phyloP scores from a whole-genome alignment of 2,113 vertebrate species.

The Leptobrachium leishanense region DNA sequence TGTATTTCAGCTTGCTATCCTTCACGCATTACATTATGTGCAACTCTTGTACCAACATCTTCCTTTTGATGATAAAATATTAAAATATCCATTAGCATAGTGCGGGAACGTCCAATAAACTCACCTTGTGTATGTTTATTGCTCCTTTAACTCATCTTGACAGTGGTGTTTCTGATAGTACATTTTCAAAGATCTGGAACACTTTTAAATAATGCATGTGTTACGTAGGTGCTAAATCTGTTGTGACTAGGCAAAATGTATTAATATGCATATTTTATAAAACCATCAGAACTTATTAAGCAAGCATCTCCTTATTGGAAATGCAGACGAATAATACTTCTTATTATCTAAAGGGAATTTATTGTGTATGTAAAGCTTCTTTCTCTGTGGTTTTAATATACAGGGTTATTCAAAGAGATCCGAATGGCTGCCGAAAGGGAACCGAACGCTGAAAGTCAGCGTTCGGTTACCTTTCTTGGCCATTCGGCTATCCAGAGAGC shows the following conservation, averaged over 20 bases:
- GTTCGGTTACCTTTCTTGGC: too few species aligned
- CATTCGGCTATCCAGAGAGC: too few species aligned
- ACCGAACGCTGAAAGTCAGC: too few species aligned
- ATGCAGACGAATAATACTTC: conserved; percentile 6
- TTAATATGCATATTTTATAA: conserved; percentile 35
- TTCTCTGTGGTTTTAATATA: too few species aligned
- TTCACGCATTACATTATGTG: neutral
- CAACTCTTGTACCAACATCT: neutral
- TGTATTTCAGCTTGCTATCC: neutral
- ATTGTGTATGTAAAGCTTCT: too few species aligned
- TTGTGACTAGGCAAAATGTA: conserved; percentile 35
- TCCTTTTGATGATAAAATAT: conserved; percentile 6
- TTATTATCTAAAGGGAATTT: neutral
- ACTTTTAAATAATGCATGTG: conserved; percentile 4
- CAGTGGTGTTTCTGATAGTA: neutral
- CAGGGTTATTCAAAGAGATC: too few species aligned
- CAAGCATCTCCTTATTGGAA: conserved; percentile 24
- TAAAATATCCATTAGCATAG: neutral
- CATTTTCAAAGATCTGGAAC: neutral
- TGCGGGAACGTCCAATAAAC: neutral
- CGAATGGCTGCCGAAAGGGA: too few species aligned
- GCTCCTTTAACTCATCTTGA: conserved; percentile 12
- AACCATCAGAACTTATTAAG: conserved; percentile 15
- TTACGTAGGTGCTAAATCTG: neutral
- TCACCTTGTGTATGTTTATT: conserved; percentile 11